These are phyloP conservation scores for Callopanchax toddi DNA, from an alignment of 2,113 vertebrate genomes.

Conservation along the genomic window DNA sequence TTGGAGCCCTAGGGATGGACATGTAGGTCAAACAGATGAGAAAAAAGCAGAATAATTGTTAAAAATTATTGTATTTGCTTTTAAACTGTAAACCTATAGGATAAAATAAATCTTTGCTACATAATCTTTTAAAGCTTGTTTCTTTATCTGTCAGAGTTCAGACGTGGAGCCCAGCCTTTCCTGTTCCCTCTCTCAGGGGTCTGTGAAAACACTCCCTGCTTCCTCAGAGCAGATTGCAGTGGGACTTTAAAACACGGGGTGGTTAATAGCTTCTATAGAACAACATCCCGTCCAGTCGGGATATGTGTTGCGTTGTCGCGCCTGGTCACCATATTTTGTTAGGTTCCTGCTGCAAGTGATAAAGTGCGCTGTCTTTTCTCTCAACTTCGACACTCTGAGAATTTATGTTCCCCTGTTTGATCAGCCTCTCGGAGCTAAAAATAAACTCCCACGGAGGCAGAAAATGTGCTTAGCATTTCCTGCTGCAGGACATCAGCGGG, in stretches of 20 bases:
- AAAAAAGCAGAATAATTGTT: background rate
- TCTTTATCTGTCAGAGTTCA: constrained; percentile 23
- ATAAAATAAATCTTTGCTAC: too few species aligned
- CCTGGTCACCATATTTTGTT: constrained; percentile 66
- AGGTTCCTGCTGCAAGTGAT: constrained; percentile 72
- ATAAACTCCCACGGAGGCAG: constrained; percentile 77
- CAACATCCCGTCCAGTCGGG: constrained; percentile 67
- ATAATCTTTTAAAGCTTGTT: too few species aligned
- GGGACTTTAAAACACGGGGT: constrained; percentile 54
- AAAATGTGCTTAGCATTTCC: constrained; percentile 84
- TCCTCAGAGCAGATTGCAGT: constrained; percentile 67
- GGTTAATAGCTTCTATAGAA: constrained; percentile 68
- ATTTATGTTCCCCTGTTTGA: constrained; percentile 81
- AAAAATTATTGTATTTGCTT: too few species aligned
- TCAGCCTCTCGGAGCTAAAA: constrained; percentile 80
- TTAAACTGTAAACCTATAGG: too few species aligned
- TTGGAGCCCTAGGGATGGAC: constrained; percentile 88
- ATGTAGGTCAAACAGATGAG: constrained; percentile 5
- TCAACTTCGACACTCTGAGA: constrained; percentile 70
- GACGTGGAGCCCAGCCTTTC: constrained; percentile 56
- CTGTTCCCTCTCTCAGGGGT: constrained; percentile 69
- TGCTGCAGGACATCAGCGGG: constrained; percentile 75
- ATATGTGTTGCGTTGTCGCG: constrained; percentile 51
- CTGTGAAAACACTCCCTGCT: constrained; percentile 68
- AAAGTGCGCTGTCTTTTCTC: constrained; percentile 64